Evolutionary conservation across 2,888 invertebrate genomes (phyloP).

Genomic region (Sipha maydis): DNA sequence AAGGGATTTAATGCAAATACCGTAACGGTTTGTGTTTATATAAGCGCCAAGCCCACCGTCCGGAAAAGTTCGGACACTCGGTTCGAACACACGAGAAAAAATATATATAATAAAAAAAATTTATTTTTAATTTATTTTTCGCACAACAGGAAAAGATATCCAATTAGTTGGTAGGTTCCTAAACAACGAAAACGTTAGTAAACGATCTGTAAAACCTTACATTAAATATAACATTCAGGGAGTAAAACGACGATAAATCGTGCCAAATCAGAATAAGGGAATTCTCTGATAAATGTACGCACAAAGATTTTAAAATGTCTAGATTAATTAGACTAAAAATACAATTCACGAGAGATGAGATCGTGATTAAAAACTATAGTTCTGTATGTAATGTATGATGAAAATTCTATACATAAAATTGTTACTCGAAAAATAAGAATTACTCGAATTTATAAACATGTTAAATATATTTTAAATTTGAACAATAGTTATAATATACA

Average conservation of each 20-base stretch:
- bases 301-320: neutral
- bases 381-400: constrained; percentile 6
- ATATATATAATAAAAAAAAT: constrained; percentile 14
- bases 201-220: constrained; percentile 42
- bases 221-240: constrained; percentile 1
- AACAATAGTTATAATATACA: neutral
- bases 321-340: constrained; percentile 47
- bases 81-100: neutral
- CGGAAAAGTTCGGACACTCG: constrained; percentile 43
- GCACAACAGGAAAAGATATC: constrained; percentile 29
- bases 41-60: constrained; percentile 24
- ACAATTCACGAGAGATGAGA: neutral
- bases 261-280: constrained; percentile 49
- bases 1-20: neutral
- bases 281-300: neutral
- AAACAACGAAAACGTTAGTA: constrained; percentile 15
- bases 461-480: neutral
- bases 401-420: constrained; percentile 1
- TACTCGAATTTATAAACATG: neutral
- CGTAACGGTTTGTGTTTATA: constrained; percentile 7
- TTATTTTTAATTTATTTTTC: constrained; percentile 40
- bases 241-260: constrained; percentile 24
- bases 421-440: neutral
- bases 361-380: neutral
- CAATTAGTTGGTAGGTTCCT: constrained; percentile 48